Base-by-base conservation (phyloP, 2,113 vertebrate species). In the Laticauda colubrina region DNA sequence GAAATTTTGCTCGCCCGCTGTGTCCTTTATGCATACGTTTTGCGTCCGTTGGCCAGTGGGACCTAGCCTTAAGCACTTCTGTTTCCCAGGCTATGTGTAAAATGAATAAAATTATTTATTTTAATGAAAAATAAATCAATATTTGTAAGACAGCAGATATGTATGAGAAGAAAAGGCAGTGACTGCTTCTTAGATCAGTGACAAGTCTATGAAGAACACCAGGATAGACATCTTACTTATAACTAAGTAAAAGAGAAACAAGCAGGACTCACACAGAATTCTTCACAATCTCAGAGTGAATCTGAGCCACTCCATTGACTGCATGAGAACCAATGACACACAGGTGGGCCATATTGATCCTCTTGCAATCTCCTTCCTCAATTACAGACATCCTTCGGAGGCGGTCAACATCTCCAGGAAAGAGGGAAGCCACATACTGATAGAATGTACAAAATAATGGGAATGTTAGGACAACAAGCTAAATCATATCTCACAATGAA, bases 331-430 rank as follows among this genome's bases (percentile, higher is more conserved):
- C 98, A 0, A 99, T 98, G 61, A 99, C 98, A 0, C 98, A 98
- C 88, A 99, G 97, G 54, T 99, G 98, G 0, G 98, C 98, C 98
- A 99, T 99, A 97, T 99, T 99, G 93, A 99, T 98, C 15, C 98
- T 97, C 91, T 99, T 99, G 92, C 98, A 98, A 89, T 98, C 98
- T 0, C 98, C 98, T 87, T 99, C 98, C 95, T 99, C 98, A 0
- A 99, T 98, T 93, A 99, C 96, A 0, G 98, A 99, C 98, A 99
- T 98, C 95, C 98, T 98, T 29, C 97, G 95, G 87, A 98, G 94
- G 0, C 98, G 98, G 43, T 97, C 98, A 0, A 95, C 0, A 12
- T 99, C 98, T 2, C 98, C 98, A 0, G 98, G 98, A 95, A 97
- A 98, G 64, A 98, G 92, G 23, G 97, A 95, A 0, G 98, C 96